Percentiles rank a stretch among this genome's conserved stretches.
Evolutionary conservation across 1,140 invertebrate genomes (phyloP).

Genomic region (Papilio aristodemus): DNA sequence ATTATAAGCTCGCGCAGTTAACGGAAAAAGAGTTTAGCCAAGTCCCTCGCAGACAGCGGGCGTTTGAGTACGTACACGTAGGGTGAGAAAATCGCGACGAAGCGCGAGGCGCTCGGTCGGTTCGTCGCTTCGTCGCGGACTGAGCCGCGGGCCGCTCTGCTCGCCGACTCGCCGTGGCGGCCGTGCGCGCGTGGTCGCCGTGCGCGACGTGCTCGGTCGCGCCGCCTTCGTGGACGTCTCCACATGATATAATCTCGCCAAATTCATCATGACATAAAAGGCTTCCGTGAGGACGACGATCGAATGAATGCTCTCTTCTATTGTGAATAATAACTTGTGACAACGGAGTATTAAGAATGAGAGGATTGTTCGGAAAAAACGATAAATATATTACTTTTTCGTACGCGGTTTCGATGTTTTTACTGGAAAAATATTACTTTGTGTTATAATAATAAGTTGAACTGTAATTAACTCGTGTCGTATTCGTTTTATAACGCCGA

Average conservation of each 20-base stretch:
- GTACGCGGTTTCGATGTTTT: not conserved
- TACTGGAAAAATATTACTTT: not conserved
- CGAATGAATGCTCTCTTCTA: slow-evolving; percentile 41
- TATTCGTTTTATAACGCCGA: not conserved
- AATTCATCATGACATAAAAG: slow-evolving; percentile 58
- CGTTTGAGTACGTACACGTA: slow-evolving; percentile 38
- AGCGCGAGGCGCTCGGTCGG: slow-evolving; percentile 61
- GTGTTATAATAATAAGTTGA: slow-evolving; percentile 13
- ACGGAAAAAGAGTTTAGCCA: not conserved
- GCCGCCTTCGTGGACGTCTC: slow-evolving; percentile 33
- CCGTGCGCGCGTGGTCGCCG: slow-evolving; percentile 52
- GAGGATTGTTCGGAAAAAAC: slow-evolving; percentile 15
- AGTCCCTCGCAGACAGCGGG: slow-evolving; percentile 20
- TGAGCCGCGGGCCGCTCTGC: slow-evolving; percentile 47
- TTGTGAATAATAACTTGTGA: slow-evolving; percentile 33
- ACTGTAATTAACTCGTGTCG: slow-evolving; percentile 1
- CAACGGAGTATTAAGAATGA: slow-evolving; percentile 31
- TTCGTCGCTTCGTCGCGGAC: slow-evolving; percentile 64
- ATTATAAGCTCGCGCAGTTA: not conserved
- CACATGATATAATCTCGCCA: slow-evolving; percentile 49
- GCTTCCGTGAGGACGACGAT: slow-evolving; percentile 48
- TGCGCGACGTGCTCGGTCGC: slow-evolving; percentile 42
- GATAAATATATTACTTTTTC: slow-evolving; percentile 13
- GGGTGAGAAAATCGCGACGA: slow-evolving; percentile 48
- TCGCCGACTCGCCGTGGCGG: slow-evolving; percentile 34